Evolutionary conservation across 2,888 invertebrate species (phyloP), one percentile per base, ranked within the genome.

Genomic region (Dolichopus griseipennis): DNA sequence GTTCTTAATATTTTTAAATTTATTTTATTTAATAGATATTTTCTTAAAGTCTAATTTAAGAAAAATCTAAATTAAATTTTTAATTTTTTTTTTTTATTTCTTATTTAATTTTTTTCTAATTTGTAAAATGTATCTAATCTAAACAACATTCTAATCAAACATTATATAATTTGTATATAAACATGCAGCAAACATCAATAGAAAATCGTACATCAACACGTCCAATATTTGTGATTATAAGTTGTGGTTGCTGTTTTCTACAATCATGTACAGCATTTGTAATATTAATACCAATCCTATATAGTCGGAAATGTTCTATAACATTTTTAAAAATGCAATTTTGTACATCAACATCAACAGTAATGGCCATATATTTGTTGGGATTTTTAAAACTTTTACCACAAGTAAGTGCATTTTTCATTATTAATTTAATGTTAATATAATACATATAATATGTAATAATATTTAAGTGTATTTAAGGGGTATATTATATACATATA

Each of bases 311-410:
- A 73, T 81, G 81, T 69, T 87, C 87, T 76, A 78, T 88, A 61
- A 84, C 86, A 71, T 87, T 87, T 78, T 81, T 89, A 66, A 89
- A 89, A 79, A 82, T 89, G 73, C 89, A 89, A 76, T 88, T 88
- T 75, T 88, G 88, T 74, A 83, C 87, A 2, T 87, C 89, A 18
- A 82, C 90, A 68, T 86, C 89, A 61, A 88, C 89, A 75, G 86
- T 89, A 66, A 91, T 90, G 86, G 84, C 87, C 7, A 86, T 84
- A 67, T 85, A 84, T 74, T 75, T 83, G 66, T 76, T 84, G 69
- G 84, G 84, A 37, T 80, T 83, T 66, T 76, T 83, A 63, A 82
- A 81, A 72, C 82, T 83, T 75, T 76, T 84, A 66, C 81, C 83
- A 34, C 76, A 80, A 78, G 85, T 85, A 77, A 82, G 82, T 79